Evolutionary conservation across 35 echinoderm and acorn worm genomes (phyloP).

Genomic region (Amphiura filiformis): DNA sequence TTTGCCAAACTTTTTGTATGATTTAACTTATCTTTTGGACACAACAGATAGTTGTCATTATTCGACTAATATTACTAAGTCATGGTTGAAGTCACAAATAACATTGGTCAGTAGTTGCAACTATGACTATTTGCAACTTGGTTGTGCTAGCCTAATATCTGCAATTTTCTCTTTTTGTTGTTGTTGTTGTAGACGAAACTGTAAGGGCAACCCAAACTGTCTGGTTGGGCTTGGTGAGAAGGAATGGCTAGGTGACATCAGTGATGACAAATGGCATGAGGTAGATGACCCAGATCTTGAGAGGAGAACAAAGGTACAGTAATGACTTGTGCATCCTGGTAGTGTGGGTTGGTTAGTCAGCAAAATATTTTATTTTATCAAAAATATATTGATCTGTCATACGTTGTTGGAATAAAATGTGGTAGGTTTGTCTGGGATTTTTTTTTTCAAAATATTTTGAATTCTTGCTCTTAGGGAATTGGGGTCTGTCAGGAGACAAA

Average conservation of each 20-base stretch:
- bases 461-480: no score
- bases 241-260: constrained; percentile 69
- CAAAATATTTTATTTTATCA: no score
- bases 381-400: no score
- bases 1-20: no score
- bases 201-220: constrained; percentile 90
- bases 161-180: neutral
- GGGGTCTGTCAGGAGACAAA: no score
- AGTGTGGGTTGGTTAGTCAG: no score
- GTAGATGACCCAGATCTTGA: constrained; percentile 90
- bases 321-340: no score
- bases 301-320: constrained; percentile 54
- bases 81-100: no score
- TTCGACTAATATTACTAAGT: no score
- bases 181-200: constrained; percentile 62
- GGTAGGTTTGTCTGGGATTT: no score
- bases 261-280: constrained; percentile 87
- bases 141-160: neutral
- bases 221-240: constrained; percentile 78
- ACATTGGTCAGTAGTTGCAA: no score
- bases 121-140: neutral
- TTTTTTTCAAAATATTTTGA: no score
- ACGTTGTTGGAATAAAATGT: neutral
- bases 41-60: neutral
- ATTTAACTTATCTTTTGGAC: neutral